Conservation (phyloP, 1,140 invertebrate species). For the Ectropis grisescens region DNA sequence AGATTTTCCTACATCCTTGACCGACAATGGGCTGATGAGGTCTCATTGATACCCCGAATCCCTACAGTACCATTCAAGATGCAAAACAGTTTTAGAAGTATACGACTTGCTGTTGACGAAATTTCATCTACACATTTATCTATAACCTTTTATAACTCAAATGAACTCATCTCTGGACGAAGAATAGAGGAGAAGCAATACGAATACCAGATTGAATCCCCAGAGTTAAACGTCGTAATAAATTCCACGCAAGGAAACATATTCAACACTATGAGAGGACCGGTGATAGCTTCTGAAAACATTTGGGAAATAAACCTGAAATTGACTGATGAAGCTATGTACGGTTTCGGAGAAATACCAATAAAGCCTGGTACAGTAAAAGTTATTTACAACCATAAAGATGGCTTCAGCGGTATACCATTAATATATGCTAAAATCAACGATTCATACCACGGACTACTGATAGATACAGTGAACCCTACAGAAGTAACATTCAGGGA, state of each 20-base stretch:
- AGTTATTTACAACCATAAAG: constrained; percentile 37
- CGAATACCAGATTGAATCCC: constrained; percentile 27
- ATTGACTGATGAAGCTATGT: constrained; percentile 46
- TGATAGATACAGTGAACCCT: constrained; percentile 36
- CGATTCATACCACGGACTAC: constrained; percentile 35
- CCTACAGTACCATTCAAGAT: constrained; percentile 31
- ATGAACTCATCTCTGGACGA: constrained; percentile 12
- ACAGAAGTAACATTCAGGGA: constrained; percentile 31
- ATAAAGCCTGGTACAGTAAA: constrained; percentile 28
- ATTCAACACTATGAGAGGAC: constrained; percentile 44
- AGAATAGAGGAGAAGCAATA: constrained; percentile 37
- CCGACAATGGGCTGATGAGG: constrained; percentile 30
- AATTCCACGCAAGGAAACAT: constrained; percentile 27
- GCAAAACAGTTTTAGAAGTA: constrained; percentile 22
- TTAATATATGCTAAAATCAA: constrained; percentile 44
- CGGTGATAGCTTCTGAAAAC: constrained; percentile 46
- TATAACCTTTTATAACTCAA: constrained; percentile 35
- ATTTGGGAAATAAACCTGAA: constrained; percentile 56
- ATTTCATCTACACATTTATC: constrained; percentile 34
- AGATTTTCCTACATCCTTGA: constrained; percentile 43
- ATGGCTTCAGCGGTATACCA: constrained; percentile 30
- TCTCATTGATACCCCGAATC: constrained; percentile 29
- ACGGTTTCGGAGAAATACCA: constrained; percentile 50
- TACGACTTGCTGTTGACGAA: constrained; percentile 43
- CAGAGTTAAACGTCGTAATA: constrained; percentile 39